Base-by-base conservation (phyloP, 2,888 invertebrate genomes). In the Cistogaster globosa region DNA sequence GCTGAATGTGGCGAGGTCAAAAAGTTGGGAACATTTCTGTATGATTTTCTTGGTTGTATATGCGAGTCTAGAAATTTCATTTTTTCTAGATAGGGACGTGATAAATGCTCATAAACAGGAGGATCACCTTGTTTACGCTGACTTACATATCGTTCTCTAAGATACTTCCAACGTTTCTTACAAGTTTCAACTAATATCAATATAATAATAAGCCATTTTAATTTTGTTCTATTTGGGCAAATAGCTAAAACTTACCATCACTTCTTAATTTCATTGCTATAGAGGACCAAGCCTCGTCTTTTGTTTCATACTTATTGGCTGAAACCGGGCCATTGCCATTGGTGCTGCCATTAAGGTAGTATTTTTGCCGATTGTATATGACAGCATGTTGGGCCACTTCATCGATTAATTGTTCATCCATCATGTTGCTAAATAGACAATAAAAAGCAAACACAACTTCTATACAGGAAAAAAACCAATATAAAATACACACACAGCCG, bases 1-100 rank as follows among this genome's bases (percentile, higher is more conserved):
- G 89, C 90, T 57, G 91, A 91, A 32, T 92, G 92, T 0, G 92
- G 92, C 0, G 92, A 92, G 2, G 92, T 90, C 2, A 92, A 87
- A 80, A 92, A 92, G 87, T 89, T 92, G 16, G 92, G 90, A 42
- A 92, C 91, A 86, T 92, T 92, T 48, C 92, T 90, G 83, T 92
- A 93, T 2, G 92, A 92, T 87, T 92, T 93, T 9, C 93, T 89
- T 6, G 93, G 92, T 77, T 92, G 92, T 75, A 93, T 93, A 78
- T 92, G 92, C 72, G 92, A 91, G 83, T 93, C 93, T 3, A 93
- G 87, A 83, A 93, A 93, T 88, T 92, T 93, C 93, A 93, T 93
- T 88, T 92, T 93, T 84, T 93, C 93, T 67, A 93, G 87, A 88
- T 93, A 93, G 0, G 93, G 93, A 1, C 93, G 91, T 2, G 93